Evolutionary conservation across 1,140 invertebrate genomes (phyloP), one percentile per base, ranked within the genome.

Genomic region (Euborellia annulipes): DNA sequence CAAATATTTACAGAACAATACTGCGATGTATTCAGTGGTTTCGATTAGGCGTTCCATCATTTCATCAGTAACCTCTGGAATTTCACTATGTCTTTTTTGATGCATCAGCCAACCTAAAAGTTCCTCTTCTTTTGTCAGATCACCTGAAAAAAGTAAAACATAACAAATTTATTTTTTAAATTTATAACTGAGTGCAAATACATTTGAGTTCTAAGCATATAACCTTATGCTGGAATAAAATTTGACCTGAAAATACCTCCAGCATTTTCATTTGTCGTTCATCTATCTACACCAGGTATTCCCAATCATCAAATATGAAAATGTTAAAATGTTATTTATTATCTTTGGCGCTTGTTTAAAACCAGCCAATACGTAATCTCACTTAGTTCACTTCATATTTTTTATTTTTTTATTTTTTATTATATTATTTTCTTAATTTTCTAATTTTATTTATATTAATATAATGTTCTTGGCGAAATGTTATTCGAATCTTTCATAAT

Each of bases 21-120:
- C 87, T 42, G 85, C 86, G 43, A 90, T 67, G 60, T 76, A 85
- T 30, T 77, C 71, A 30, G 79, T 75, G 23, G 66, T 78, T 49
- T 86, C 83, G 46, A 92, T 81, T n/a, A 94, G 67, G 57, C 84
- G 82, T 52, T 92, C 85, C 69, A 92, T 79, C 82, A 93, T 93
- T 70, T 92, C 85, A 62, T 90, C 84, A 13, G 88, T 91, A 16
- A 94, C 78, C 63, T 89, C 84, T 40, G 88, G 85, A 56, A 92
- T 93, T 68, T 90, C 85, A 54, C 85, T 84, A 58, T 89, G 83
- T 49, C 80, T 77, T 59, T 86, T 87, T 57, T 90, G 86, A 60
- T 90, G 85, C 13, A 90, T 63, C 41, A 93, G 62, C 89, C 89
- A 93, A 23, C 82, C 83, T 3, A 88, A 64, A 19, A 91, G 71